These are phyloP conservation scores for Harmothoe impar DNA, from an alignment of 2,888 invertebrate genomes.

Conservation along the genomic window DNA sequence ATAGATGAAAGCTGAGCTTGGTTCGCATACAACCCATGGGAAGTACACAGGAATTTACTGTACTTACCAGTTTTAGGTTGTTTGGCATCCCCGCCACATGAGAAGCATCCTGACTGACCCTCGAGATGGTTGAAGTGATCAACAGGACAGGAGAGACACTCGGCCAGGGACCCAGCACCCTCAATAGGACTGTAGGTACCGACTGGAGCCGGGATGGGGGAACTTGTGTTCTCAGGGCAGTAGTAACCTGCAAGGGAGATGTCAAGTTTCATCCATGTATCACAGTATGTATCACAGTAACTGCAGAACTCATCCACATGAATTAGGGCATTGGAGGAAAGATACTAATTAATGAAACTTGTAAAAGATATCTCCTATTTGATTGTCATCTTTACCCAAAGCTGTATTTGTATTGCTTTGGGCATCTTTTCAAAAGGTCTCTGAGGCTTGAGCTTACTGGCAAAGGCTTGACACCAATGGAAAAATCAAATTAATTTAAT, in stretches of 20 bases:
- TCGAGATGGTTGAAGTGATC: constrained; percentile 78
- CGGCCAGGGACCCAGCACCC: constrained; percentile 70
- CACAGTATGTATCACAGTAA: background rate
- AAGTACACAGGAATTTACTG: background rate
- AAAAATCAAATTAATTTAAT: too few species aligned
- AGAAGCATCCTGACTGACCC: constrained; percentile 78
- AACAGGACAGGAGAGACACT: constrained; percentile 76
- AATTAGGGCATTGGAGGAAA: too few species aligned
- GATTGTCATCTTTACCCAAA: background rate
- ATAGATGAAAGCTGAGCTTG: background rate
- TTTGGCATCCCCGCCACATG: constrained; percentile 77
- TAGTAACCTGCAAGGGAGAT: constrained; percentile 77
- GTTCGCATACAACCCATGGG: background rate
- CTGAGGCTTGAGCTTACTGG: background rate
- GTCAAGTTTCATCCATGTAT: background rate
- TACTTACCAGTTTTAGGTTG: constrained; percentile 71
- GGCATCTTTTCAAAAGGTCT: background rate
- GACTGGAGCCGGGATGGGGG: constrained; percentile 77
- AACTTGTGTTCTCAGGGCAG: constrained; percentile 77
- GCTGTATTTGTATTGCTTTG: background rate
- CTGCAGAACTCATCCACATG: too few species aligned
- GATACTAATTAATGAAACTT: background rate
- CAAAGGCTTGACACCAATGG: background rate
- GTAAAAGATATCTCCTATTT: background rate
- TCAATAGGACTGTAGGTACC: constrained; percentile 75